Percentiles rank a stretch among this genome's conserved stretches.
phyloP scores from a whole-genome alignment of 2,888 invertebrate genomes.

The Craniophora ligustri region DNA sequence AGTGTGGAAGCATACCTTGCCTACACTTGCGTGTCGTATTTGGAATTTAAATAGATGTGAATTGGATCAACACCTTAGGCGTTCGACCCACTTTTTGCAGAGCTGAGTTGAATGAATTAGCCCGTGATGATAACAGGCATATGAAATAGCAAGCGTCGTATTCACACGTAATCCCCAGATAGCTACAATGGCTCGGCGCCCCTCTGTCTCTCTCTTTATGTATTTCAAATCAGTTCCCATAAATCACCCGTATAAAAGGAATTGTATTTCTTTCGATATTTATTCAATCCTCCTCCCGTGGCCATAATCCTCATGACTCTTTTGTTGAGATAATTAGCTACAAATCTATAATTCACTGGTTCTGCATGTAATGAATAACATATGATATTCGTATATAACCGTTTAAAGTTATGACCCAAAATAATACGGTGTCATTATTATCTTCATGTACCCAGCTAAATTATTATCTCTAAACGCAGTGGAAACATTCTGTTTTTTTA shows the following conservation, averaged over 20 bases:
- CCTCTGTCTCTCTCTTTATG: constrained; percentile 70
- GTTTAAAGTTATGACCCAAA: constrained; percentile 12
- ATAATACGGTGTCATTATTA: constrained; percentile 4
- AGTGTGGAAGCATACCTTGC: constrained; percentile 71
- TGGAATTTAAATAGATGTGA: constrained; percentile 83
- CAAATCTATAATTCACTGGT: constrained; percentile 24
- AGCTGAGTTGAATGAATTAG: constrained; percentile 55
- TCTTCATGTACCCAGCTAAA: not conserved
- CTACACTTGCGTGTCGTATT: constrained; percentile 83
- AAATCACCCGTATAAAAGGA: constrained; percentile 65
- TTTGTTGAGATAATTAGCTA: constrained; percentile 44
- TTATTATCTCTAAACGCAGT: constrained; percentile 9
- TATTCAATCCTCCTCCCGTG: constrained; percentile 56
- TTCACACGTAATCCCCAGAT: constrained; percentile 56
- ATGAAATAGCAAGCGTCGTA: constrained; percentile 59
- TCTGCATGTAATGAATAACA: constrained; percentile 12
- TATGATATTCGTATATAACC: constrained; percentile 29
- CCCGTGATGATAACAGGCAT: constrained; percentile 50
- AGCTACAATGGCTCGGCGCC: constrained; percentile 66
- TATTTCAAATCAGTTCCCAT: constrained; percentile 74
- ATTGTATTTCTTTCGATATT: constrained; percentile 60
- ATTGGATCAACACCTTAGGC: constrained; percentile 73
- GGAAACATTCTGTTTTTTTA: too few relatives aligned
- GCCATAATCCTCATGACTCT: constrained; percentile 35
- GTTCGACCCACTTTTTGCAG: constrained; percentile 75